phyloP scores from a whole-genome alignment of 1,140 invertebrate genomes.

The Ladona fulva region DNA sequence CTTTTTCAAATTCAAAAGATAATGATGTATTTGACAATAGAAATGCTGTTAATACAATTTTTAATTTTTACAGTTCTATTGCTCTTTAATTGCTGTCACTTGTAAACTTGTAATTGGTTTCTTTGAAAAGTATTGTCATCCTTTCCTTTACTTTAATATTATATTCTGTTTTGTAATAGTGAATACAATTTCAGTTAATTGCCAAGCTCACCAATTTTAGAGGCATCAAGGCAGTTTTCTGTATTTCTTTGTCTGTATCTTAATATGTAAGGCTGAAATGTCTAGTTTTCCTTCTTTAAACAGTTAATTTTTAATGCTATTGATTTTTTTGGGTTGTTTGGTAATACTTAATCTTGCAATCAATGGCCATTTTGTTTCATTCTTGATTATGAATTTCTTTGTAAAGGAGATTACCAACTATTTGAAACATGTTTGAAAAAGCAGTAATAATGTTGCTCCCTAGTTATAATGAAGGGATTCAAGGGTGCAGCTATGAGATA shows the following conservation, averaged over 20 bases:
- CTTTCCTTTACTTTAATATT: not conserved
- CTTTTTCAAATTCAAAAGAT: too few relatives aligned
- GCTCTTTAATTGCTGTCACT: slow-evolving; percentile 2
- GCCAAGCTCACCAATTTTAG: not conserved
- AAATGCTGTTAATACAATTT: not conserved
- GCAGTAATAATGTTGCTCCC: too few relatives aligned
- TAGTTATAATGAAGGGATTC: too few relatives aligned
- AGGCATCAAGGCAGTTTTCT: not conserved
- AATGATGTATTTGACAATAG: not conserved
- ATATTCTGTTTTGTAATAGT: slow-evolving; percentile 8
- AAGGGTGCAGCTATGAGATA: too few relatives aligned
- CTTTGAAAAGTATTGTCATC: slow-evolving; percentile 2
- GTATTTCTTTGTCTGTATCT: not conserved
- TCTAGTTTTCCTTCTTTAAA: not conserved
- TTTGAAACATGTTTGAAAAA: too few relatives aligned
- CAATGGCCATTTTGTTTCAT: too few relatives aligned
- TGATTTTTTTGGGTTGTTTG: too few relatives aligned
- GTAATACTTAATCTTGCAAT: too few relatives aligned
- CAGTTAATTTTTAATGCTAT: not conserved
- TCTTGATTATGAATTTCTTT: too few relatives aligned
- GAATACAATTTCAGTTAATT: not conserved
- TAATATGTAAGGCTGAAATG: not conserved
- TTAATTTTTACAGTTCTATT: not conserved
- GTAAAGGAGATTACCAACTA: too few relatives aligned
- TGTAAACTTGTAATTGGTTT: not conserved